These are phyloP conservation scores for Tetrapedia diversipes DNA, from an alignment of 2,888 invertebrate species.

Conservation along the genomic window DNA sequence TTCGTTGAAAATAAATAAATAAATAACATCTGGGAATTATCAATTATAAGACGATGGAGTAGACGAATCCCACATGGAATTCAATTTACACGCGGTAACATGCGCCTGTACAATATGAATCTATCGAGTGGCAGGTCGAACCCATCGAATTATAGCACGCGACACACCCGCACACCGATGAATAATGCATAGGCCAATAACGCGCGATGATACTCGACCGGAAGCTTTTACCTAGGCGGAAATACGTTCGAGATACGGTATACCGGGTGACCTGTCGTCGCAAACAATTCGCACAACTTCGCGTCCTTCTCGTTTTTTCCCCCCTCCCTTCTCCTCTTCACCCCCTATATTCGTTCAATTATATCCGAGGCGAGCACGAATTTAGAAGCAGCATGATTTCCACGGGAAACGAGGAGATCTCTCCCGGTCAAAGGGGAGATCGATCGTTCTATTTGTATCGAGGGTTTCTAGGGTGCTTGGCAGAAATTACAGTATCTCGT, in stretches of 20 bases:
- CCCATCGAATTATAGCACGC: constrained; percentile 57
- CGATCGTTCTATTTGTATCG: constrained; percentile 23
- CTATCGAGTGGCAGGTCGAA: constrained; percentile 39
- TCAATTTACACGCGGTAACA: constrained; percentile 8
- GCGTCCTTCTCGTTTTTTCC: not conserved
- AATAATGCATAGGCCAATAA: constrained; percentile 58
- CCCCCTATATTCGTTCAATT: constrained; percentile 12
- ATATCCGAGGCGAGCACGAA: constrained; percentile 7
- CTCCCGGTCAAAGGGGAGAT: not conserved
- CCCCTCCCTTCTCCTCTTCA: not conserved
- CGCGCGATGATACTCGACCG: constrained; percentile 30
- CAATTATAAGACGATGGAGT: too few relatives aligned
- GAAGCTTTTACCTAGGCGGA: constrained; percentile 56
- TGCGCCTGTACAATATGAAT: constrained; percentile 38
- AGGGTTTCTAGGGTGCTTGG: not conserved
- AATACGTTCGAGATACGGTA: constrained; percentile 31
- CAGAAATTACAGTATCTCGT: constrained; percentile 16
- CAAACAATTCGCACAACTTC: constrained; percentile 22
- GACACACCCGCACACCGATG: constrained; percentile 45
- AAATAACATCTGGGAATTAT: too few relatives aligned
- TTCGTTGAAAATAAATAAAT: too few relatives aligned
- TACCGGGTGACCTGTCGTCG: constrained; percentile 14
- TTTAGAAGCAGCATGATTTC: not conserved
- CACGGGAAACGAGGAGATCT: not conserved
- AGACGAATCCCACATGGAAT: not conserved